A percentile compares a stretch with the other conserved stretches of the same genome.
Conservation (phyloP, 2,113 vertebrate species). For the Austrofundulus limnaeus region DNA sequence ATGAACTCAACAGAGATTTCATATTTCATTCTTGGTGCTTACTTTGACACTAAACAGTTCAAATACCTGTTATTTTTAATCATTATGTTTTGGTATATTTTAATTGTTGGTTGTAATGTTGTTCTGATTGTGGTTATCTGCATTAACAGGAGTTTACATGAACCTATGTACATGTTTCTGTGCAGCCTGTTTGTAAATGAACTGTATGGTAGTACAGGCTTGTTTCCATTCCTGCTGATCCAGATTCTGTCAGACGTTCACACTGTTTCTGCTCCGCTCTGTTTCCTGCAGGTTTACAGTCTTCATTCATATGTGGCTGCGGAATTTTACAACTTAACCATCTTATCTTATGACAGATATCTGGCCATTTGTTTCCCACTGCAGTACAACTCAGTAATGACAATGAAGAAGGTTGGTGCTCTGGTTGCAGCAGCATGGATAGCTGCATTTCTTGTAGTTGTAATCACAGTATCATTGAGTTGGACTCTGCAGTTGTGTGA, state of each 20-base stretch:
- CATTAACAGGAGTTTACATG: slow-evolving; percentile 56
- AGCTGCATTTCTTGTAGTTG: neutral
- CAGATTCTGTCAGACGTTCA: slow-evolving; percentile 40
- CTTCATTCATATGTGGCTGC: slow-evolving; percentile 50
- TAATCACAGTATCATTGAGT: neutral
- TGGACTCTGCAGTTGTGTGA: slow-evolving; percentile 20
- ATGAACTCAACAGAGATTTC: neutral
- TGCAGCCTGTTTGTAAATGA: slow-evolving; percentile 58
- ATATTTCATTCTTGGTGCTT: slow-evolving; percentile 2
- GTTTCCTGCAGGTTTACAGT: slow-evolving; percentile 67
- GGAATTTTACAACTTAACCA: slow-evolving; percentile 50
- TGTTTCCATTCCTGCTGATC: slow-evolving; percentile 25
- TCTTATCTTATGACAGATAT: slow-evolving; percentile 53
- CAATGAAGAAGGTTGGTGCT: neutral
- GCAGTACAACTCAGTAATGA: slow-evolving; percentile 24
- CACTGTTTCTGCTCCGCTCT: slow-evolving; percentile 7
- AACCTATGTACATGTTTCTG: slow-evolving; percentile 72
- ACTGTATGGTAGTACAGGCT: slow-evolving; percentile 34
- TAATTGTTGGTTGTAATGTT: neutral
- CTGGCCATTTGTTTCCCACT: slow-evolving; percentile 44
- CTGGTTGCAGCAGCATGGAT: slow-evolving; percentile 40
- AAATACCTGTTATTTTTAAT: neutral
- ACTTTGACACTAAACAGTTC: neutral
- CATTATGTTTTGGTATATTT: neutral
- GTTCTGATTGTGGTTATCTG: slow-evolving; percentile 52